Evolutionary conservation across 2,888 invertebrate species (phyloP), one percentile per base, ranked within the genome.

Genomic region (Agriopis leucophaearia): DNA sequence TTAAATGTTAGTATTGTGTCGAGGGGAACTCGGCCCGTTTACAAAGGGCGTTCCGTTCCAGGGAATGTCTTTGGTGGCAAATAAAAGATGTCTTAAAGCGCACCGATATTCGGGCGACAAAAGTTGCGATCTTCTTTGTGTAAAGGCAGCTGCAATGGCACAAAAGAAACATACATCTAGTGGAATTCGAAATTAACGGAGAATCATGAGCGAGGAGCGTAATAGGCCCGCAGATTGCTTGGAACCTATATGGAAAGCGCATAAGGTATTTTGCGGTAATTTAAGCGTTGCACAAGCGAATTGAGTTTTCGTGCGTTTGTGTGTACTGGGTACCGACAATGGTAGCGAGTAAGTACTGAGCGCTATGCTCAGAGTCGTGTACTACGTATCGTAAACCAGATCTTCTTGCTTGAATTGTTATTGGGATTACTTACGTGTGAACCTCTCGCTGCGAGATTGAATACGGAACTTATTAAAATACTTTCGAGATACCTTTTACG

Each of bases 211-310:
- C 84, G 83, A 80, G 80, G 85, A 84, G 84, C 82, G 89, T 90
- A 91, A 90, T 92, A 84, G 89, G 80, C 82, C 82, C 76, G 85
- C 84, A 90, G 90, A 92, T 92, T 91, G 91, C 87, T 81, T 85
- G 83, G 88, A 89, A 86, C 92, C 86, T 92, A 91, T 91, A 93
- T 91, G 92, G 92, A 92, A 91, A 92, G 91, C 89, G 90, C 88
- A 90, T 91, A 91, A 88, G 92, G 88, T 88, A 92, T 93, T 92
- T 93, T 94, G 93, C 91, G 93, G 93, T 92, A 92, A 88, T 92
- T 92, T 92, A 91, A 90, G 85, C 86, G 86, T 91, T 92, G 90
- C 90, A 88, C 89, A 90, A 91, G 91, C 82, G 90, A 91, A 92
- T 91, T 88, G 91, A 88, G 89, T 90, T 88, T 90, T 91, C 91